A percentile compares a stretch with the other conserved stretches of the same genome.
Evolutionary conservation across 1,140 invertebrate species (phyloP).

Genomic region (Aphaenogaster rudis): DNA sequence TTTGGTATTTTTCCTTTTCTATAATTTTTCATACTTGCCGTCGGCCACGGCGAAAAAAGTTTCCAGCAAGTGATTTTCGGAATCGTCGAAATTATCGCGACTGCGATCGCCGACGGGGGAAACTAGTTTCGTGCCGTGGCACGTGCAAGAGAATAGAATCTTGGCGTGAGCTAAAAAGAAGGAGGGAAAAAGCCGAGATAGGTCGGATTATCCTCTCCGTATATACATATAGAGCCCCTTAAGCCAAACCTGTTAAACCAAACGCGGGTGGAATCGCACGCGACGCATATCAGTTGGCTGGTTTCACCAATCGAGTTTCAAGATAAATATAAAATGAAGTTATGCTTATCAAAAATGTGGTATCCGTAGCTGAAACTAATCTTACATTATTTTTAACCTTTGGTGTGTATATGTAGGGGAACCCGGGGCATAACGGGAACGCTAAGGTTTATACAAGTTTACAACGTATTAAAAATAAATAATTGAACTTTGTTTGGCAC

Average conservation of each 20-base stretch:
- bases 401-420: background rate
- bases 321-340: slow-evolving; percentile 44
- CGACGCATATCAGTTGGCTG: background rate
- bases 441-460: too few species aligned
- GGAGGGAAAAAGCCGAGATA: slow-evolving; percentile 33
- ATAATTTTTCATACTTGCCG: slow-evolving; percentile 44
- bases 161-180: slow-evolving; percentile 39
- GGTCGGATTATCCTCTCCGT: slow-evolving; percentile 25
- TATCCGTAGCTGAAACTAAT: background rate
- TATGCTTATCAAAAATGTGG: background rate
- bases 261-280: slow-evolving; percentile 9
- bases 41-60: background rate
- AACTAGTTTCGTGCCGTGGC: slow-evolving; percentile 42
- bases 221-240: background rate
- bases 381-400: background rate
- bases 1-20: background rate
- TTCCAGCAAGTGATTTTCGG: slow-evolving; percentile 45
- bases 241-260: slow-evolving; percentile 9
- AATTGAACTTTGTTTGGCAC: too few species aligned
- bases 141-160: slow-evolving; percentile 50
- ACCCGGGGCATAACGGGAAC: too few species aligned
- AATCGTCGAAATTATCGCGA: slow-evolving; percentile 42
- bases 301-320: background rate
- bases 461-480: too few species aligned
- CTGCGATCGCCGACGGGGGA: slow-evolving; percentile 5